Evolutionary conservation across 1,140 invertebrate species (phyloP).

Genomic region (Heliconius congener): DNA sequence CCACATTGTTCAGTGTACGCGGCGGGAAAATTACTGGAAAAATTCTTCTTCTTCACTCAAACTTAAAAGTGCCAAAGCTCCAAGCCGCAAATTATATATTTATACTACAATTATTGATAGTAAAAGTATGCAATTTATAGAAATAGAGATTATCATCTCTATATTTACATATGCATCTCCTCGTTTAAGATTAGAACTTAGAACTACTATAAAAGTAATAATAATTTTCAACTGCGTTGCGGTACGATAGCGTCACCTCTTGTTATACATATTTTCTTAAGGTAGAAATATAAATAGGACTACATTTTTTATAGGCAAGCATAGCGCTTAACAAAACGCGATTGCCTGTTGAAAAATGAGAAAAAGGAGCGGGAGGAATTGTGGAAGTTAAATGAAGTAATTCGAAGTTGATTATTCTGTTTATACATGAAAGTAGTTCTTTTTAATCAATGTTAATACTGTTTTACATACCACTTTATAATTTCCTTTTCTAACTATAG

Average conservation of each 20-base stretch:
- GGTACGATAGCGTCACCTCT: too few relatives aligned
- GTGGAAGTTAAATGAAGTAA: neutral
- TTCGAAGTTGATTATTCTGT: neutral
- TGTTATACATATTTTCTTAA: neutral
- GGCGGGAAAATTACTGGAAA: neutral
- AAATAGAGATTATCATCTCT: too few relatives aligned
- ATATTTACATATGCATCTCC: too few relatives aligned
- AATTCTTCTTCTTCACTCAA: neutral
- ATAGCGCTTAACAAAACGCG: neutral
- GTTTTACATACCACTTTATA: neutral
- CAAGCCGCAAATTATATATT: too few relatives aligned
- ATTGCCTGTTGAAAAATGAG: neutral
- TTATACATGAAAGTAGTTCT: neutral
- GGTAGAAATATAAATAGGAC: neutral
- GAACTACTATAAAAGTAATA: too few relatives aligned
- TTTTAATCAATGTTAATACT: neutral
- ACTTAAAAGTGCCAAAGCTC: too few relatives aligned
- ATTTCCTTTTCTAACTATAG: neutral
- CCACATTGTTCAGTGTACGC: neutral
- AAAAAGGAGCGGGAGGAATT: neutral
- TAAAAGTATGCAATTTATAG: too few relatives aligned
- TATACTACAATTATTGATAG: too few relatives aligned
- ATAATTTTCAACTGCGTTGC: too few relatives aligned
- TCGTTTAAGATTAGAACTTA: neutral
- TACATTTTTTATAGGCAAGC: neutral